Percentiles rank a stretch among this genome's conserved stretches.
These are phyloP conservation scores for Gortyna flavago DNA, from an alignment of 2,888 invertebrate species.

Conservation along the genomic window DNA sequence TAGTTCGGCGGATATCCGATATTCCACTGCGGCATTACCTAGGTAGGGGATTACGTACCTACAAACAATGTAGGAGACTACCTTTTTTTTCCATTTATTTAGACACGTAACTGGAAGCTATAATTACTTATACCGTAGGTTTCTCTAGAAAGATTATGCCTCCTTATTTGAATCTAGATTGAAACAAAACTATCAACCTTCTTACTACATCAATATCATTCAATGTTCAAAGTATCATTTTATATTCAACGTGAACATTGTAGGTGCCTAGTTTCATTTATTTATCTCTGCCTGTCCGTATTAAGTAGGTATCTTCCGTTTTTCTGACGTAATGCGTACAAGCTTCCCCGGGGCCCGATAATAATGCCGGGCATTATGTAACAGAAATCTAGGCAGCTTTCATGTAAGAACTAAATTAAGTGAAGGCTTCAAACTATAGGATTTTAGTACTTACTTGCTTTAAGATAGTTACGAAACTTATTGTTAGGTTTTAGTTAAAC, in stretches of 20 bases:
- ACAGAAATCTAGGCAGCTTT: slow-evolving; percentile 24
- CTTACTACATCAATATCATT: neutral
- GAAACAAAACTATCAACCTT: neutral
- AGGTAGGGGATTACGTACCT: slow-evolving; percentile 16
- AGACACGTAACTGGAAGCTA: slow-evolving; percentile 20
- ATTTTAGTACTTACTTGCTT: neutral
- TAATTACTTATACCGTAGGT: slow-evolving; percentile 4
- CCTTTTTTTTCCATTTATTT: neutral
- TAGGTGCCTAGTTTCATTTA: neutral
- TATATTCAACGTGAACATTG: neutral
- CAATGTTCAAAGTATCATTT: too few species aligned
- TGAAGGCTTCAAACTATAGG: slow-evolving; percentile 4
- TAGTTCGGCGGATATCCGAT: slow-evolving; percentile 27
- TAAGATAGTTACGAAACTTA: neutral
- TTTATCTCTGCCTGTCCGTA: slow-evolving; percentile 8
- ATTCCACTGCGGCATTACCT: slow-evolving; percentile 30
- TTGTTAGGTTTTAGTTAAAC: neutral
- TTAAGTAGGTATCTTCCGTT: slow-evolving; percentile 12
- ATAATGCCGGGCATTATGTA: slow-evolving; percentile 47
- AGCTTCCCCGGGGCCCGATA: slow-evolving; percentile 17
- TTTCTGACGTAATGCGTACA: slow-evolving; percentile 30
- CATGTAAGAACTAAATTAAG: slow-evolving; percentile 12
- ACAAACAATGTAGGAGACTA: slow-evolving; percentile 13
- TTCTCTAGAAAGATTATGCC: neutral
- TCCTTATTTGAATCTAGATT: slow-evolving; percentile 6